Conservation (phyloP, 2,888 invertebrate species). For the Hecatera dysodea region DNA sequence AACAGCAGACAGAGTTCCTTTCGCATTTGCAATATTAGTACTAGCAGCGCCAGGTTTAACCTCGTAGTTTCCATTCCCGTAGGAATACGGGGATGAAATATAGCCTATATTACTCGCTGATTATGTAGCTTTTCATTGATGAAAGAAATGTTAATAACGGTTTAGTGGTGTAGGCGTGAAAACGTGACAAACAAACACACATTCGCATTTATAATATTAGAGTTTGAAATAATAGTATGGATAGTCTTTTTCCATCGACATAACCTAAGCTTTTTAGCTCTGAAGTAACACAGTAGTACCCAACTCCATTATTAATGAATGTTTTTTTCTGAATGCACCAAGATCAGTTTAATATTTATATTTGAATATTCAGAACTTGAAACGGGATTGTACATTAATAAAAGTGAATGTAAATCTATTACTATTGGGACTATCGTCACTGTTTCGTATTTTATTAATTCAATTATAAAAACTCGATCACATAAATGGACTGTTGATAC, state of each 20-base stretch:
- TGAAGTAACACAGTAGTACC: neutral
- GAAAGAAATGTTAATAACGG: too few relatives aligned
- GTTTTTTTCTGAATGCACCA: constrained; percentile 18
- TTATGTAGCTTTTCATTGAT: too few relatives aligned
- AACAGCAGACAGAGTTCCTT: too few relatives aligned
- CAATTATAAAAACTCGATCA: constrained; percentile 49
- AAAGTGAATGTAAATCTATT: constrained; percentile 25
- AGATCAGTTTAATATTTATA: neutral
- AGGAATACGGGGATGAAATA: too few relatives aligned
- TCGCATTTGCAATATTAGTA: too few relatives aligned
- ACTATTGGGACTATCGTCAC: constrained; percentile 28
- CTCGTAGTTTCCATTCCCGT: too few relatives aligned
- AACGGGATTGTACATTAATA: neutral
- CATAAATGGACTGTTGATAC: constrained; percentile 52
- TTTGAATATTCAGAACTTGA: neutral
- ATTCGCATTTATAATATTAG: too few relatives aligned
- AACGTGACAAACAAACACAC: too few relatives aligned
- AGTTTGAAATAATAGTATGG: too few relatives aligned
- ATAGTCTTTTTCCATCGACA: neutral
- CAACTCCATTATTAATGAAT: neutral
- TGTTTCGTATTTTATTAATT: constrained; percentile 37
- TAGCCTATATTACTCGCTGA: too few relatives aligned
- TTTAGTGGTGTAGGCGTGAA: too few relatives aligned
- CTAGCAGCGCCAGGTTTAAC: too few relatives aligned
- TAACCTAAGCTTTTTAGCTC: neutral